Base-by-base conservation (phyloP, 1,140 invertebrate species). In the Trichonephila clavipes region DNA sequence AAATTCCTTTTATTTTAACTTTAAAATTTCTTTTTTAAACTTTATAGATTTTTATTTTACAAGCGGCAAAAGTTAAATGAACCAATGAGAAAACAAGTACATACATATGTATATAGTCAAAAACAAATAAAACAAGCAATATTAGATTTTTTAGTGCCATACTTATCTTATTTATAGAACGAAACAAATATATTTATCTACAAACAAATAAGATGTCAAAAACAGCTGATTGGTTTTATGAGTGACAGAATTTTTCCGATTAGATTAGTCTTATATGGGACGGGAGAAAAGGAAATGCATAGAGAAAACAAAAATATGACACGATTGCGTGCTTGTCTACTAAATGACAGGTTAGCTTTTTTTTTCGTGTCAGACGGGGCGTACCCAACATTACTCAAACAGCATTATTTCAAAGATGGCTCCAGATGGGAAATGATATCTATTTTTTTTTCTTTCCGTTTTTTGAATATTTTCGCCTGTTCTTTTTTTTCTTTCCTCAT, bases 341-440 rank as follows among this genome's bases (percentile, higher is more conserved):
- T 34, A 77, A 77, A 77, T 77, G 72, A 77, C 72, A 77, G 72
- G 72, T 77, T 77, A 34, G 72, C 72, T 77, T 77, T 77, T 77
- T 51, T 51, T 72, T 40, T 19, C 28, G 28, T 40, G 72, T 77
- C 72, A 77, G 24, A 77, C 18, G 28, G 34, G 72, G 28, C 72
- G 72, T 40, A 77, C 72, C 28, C 28, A 77, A 40, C 72, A 77
- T 77, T 77, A 77, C 72, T 77, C 72, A 77, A 77, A 77, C 72
- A 77, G 18, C 72, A 18, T 34, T 77, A 77, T 77, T 77, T 77
- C 72, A 18, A 77, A 77, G 72, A 77, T 77, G 28, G 28, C 72
- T 40, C 72, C 72, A 77, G 72, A 77, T 77, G 72, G 72, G 28
- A 7, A 34, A 77, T 77, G 72, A 77, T 77, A 16, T 77, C 62